Evolutionary conservation across 2,888 invertebrate genomes (phyloP).

Genomic region (Melinaea marsaeus): DNA sequence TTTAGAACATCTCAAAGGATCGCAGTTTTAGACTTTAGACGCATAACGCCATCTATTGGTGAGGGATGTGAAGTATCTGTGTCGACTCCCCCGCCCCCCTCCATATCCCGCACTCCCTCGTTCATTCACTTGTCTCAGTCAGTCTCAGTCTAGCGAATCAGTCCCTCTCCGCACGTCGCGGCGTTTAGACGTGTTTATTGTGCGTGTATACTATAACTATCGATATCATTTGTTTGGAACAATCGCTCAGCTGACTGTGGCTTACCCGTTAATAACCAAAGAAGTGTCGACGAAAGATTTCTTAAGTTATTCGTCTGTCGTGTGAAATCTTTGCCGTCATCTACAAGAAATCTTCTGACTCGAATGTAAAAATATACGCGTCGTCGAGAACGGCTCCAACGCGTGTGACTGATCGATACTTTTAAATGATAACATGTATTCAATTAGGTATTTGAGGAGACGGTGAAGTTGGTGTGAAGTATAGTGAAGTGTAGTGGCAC

Average conservation of each 20-base stretch:
- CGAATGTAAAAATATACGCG: conserved; percentile 74
- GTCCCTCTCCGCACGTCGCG: conserved; percentile 58
- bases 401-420: conserved; percentile 76
- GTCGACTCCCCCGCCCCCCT: conserved; percentile 31
- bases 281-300: conserved; percentile 12
- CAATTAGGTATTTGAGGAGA: conserved; percentile 70
- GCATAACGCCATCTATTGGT: conserved; percentile 60
- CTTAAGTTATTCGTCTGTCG: conserved; percentile 5
- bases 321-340: conserved; percentile 10
- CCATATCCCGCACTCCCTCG: conserved; percentile 39
- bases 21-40: conserved; percentile 8
- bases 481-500: conserved; percentile 41
- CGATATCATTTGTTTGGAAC: conserved; percentile 68
- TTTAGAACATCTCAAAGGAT: conserved; percentile 21
- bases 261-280: conserved; percentile 38
- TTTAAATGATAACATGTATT: conserved; percentile 77
- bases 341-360: conserved; percentile 61
- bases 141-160: conserved; percentile 41
- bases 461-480: conserved; percentile 55
- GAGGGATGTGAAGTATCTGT: conserved; percentile 11
- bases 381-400: conserved; percentile 64
- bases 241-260: conserved; percentile 71
- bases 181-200: conserved; percentile 35
- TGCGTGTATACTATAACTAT: conserved; percentile 46
- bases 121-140: conserved; percentile 54